Base-by-base conservation (phyloP, 2,113 vertebrate genomes). In the Microcebus griseorufus region DNA sequence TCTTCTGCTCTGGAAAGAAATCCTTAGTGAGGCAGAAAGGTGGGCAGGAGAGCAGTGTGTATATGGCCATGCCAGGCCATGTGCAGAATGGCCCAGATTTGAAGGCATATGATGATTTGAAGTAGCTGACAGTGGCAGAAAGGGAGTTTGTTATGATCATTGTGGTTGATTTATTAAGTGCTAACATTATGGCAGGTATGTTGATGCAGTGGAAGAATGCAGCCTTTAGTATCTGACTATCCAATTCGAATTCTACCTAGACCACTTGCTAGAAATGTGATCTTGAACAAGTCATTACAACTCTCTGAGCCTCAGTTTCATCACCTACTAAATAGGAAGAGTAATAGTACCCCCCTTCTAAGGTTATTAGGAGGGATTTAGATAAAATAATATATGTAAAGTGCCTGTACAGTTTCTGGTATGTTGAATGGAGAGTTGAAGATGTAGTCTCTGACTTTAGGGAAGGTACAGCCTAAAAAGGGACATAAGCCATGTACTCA, bases 151-250 rank as follows among this genome's bases (percentile, higher is more conserved):
- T 20, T 78, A 14, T 94, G 79, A 92, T 27, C 11, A 84, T 3
- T 87, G 29, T 79, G 65, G 45, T 27, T 93, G 18, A 92, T 88
- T 95, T 93, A 94, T 78, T 70, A 95, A 84, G 37, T 88, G 55
- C 20, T 51, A 88, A 81, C 25, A 53, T 69, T 88, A 84, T 81
- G 29, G 55, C 51, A 67, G 25, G 13, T 85, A 81, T 18, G 85
- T 83, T 80, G 72, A 32, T 48, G 39, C 27, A 67, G 72, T 88
- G n/a, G 39, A 90, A 83, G 42, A 94, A 81, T 60, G 94, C 9
- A 76, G 39, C 13, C 42, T 94, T 95, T 75, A 92, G n/a, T 13
- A 76, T 58, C 16, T 55, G 39, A 76, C n/a, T 76, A 51, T 80
- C 11, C 11, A 51, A 45, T 64, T 93, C 53, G 89, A 80, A 92